Percentiles rank a stretch among this genome's conserved stretches.
Evolutionary conservation across 2,113 vertebrate species (phyloP).

Genomic region (Eupsittula cactorum): DNA sequence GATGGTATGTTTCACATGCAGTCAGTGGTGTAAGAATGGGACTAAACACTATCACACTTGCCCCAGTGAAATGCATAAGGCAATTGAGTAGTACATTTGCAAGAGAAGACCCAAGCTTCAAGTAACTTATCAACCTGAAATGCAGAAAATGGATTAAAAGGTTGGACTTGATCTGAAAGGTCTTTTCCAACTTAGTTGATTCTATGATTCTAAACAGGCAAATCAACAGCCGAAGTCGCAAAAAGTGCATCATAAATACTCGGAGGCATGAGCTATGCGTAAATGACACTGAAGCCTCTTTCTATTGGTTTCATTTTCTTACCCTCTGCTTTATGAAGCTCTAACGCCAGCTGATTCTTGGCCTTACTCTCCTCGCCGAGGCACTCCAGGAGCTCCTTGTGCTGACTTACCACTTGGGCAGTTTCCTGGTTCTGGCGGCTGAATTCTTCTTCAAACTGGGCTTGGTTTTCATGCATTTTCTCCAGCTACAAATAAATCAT

Average conservation of each 20-base stretch:
- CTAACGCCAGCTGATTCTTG: conserved; percentile 81
- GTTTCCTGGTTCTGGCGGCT: conserved; percentile 77
- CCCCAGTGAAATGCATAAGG: neutral
- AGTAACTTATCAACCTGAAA: neutral
- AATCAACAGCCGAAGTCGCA: neutral
- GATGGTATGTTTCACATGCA: neutral
- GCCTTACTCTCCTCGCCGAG: conserved; percentile 79
- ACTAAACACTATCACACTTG: neutral
- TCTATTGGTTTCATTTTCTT: neutral
- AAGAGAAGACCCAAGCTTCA: neutral
- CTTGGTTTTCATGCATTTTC: conserved; percentile 81
- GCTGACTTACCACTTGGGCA: conserved; percentile 79
- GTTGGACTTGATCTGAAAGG: neutral
- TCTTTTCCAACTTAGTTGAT: neutral
- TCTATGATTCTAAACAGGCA: neutral
- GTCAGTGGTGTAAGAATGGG: neutral
- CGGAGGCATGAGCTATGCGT: neutral
- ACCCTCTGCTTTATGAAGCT: conserved; percentile 93
- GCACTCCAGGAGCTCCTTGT: conserved; percentile 81
- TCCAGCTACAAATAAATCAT: conserved; percentile 77
- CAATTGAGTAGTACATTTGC: neutral
- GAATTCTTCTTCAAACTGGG: conserved; percentile 82
- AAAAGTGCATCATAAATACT: accelerated
- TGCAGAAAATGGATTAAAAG: neutral
- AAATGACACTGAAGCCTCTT: neutral